These are phyloP conservation scores for Dione juno DNA, from an alignment of 2,888 invertebrate species.

Conservation along the genomic window DNA sequence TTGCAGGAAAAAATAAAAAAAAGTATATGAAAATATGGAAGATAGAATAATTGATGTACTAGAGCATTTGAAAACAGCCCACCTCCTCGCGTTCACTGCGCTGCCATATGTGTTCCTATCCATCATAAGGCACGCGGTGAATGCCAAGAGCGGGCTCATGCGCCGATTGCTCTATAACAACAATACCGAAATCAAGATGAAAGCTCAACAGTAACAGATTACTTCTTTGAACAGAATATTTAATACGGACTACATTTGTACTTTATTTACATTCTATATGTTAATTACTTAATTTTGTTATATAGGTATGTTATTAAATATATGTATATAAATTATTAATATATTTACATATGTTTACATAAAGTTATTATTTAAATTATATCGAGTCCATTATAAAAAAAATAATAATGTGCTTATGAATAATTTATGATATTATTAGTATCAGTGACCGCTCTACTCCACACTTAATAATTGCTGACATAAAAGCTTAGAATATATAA, in stretches of 20 bases:
- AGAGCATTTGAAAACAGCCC: slow-evolving; percentile 71
- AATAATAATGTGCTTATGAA: no score
- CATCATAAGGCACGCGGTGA: slow-evolving; percentile 99
- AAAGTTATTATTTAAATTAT: no score
- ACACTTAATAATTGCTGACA: background rate
- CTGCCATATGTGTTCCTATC: slow-evolving; percentile 91
- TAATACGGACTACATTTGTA: background rate
- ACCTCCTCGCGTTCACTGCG: slow-evolving; percentile 98
- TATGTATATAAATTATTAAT: no score
- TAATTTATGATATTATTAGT: no score
- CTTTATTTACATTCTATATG: background rate
- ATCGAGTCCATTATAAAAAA: no score
- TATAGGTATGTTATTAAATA: background rate
- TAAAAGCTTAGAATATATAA: background rate
- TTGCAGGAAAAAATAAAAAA: background rate
- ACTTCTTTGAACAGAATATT: background rate
- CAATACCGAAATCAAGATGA: background rate
- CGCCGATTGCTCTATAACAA: slow-evolving; percentile 50
- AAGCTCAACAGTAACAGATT: background rate
- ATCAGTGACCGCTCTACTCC: background rate
- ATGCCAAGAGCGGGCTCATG: slow-evolving; percentile 97
- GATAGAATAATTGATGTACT: slow-evolving; percentile 33
- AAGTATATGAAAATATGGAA: background rate
- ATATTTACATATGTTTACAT: no score
- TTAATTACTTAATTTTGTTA: background rate